Evolutionary conservation across 1,140 invertebrate genomes (phyloP).

Genomic region (Liolophura sinensis): DNA sequence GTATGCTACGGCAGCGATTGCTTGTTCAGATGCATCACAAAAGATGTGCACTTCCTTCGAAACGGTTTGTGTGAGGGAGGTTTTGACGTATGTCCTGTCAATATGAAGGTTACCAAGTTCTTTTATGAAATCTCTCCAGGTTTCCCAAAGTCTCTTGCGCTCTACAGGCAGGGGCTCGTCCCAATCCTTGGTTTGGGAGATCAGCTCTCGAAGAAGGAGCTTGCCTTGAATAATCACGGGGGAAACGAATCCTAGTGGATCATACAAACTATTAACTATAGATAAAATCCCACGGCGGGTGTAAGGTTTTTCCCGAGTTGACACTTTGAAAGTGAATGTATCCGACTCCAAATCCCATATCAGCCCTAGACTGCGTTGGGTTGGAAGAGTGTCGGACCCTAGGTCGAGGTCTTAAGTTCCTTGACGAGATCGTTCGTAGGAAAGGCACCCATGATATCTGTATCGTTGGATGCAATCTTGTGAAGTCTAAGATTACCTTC

Average conservation of each 20-base stretch:
- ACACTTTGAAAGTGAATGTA: constrained; percentile 14
- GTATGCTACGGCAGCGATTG: constrained; percentile 25
- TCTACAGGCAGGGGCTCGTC: constrained; percentile 11
- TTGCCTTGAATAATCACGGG: constrained; percentile 51
- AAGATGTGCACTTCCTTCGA: constrained; percentile 16
- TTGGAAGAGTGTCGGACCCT: constrained; percentile 1
- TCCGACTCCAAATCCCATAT: constrained; percentile 15
- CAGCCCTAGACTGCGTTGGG: constrained; percentile 21
- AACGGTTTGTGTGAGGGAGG: constrained; percentile 15
- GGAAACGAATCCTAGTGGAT: constrained; percentile 11
- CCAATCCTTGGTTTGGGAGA: constrained; percentile 17
- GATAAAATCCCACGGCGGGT: constrained; percentile 1
- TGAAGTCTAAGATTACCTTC: too few relatives aligned
- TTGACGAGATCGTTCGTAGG: constrained; percentile 8
- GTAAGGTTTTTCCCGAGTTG: constrained; percentile 11
- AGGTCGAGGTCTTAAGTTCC: too few relatives aligned
- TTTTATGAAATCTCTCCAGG: not conserved
- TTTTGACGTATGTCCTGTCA: constrained; percentile 14
- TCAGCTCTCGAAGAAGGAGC: constrained; percentile 52
- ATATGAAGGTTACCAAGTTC: not conserved
- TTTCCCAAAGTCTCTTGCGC: not conserved
- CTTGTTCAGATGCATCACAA: constrained; percentile 24
- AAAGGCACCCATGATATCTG: constrained; percentile 13
- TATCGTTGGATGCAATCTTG: constrained; percentile 20
- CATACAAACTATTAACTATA: constrained; percentile 9